Conservation (phyloP, 2,113 vertebrate species). For the Pachypanchax playfairii region DNA sequence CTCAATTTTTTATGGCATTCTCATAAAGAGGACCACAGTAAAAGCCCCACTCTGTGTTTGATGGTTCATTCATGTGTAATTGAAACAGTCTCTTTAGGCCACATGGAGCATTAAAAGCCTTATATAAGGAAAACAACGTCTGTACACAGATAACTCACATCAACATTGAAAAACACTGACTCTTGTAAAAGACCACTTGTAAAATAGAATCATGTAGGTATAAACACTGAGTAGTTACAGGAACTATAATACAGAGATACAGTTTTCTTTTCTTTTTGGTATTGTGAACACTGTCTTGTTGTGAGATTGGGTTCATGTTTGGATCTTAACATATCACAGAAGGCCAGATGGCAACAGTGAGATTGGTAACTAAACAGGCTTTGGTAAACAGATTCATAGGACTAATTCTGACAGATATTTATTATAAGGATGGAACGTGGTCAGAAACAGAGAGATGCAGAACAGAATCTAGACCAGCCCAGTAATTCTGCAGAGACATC, state of each 20-base stretch:
- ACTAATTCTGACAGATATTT: constrained; percentile 7
- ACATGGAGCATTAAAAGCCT: constrained; percentile 2
- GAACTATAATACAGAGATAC: no score
- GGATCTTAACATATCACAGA: background rate
- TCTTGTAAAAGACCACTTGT: background rate
- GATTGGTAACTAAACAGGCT: constrained; percentile 7
- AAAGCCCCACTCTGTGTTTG: constrained; percentile 1
- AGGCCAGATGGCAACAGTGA: constrained; percentile 2
- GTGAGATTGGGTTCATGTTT: background rate
- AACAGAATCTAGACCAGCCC: constrained; percentile 8
- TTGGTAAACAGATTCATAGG: constrained; percentile 16
- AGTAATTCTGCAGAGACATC: background rate
- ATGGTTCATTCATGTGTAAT: constrained; percentile 24
- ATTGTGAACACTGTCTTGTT: no score
- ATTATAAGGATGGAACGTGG: constrained; percentile 13
- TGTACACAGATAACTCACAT: background rate
- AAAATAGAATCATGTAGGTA: background rate
- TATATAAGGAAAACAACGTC: constrained; percentile 6
- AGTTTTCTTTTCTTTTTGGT: no score
- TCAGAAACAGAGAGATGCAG: constrained; percentile 15
- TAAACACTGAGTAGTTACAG: background rate
- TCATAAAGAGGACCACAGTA: background rate
- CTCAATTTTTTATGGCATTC: constrained; percentile 1
- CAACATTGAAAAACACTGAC: background rate
- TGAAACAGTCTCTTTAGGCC: constrained; percentile 5